phyloP scores from a whole-genome alignment of 2,888 invertebrate genomes.

The Chrysolina oricalcia region DNA sequence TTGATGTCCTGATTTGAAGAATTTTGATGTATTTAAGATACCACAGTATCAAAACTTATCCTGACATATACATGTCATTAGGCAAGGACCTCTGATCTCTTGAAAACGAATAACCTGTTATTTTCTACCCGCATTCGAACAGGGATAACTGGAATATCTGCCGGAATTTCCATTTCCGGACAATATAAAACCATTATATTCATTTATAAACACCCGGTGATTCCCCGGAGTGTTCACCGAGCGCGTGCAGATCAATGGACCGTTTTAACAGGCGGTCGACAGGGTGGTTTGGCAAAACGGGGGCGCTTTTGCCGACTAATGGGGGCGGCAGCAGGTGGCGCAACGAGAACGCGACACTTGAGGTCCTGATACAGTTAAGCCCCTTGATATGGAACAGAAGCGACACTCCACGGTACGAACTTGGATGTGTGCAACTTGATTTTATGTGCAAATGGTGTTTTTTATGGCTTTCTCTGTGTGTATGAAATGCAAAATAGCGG shows the following conservation, averaged over 20 bases:
- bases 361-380: slow-evolving; percentile 56
- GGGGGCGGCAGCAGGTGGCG: slow-evolving; percentile 57
- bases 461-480: not conserved
- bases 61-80: no score
- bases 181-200: slow-evolving; percentile 4
- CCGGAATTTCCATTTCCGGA: not conserved
- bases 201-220: slow-evolving; percentile 25
- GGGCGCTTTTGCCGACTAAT: slow-evolving; percentile 50
- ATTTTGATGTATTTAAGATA: no score
- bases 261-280: slow-evolving; percentile 52
- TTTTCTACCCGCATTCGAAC: no score
- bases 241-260: slow-evolving; percentile 45
- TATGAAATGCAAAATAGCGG: no score
- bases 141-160: no score
- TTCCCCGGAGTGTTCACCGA: slow-evolving; percentile 19
- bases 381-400: slow-evolving; percentile 44
- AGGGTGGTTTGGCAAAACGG: slow-evolving; percentile 50
- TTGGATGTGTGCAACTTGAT: slow-evolving; percentile 14
- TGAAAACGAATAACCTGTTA: no score
- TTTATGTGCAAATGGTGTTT: not conserved
- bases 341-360: slow-evolving; percentile 54
- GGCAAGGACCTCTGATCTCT: no score
- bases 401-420: slow-evolving; percentile 30
- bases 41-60: no score
- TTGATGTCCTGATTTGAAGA: no score